Evolutionary conservation across 1,140 invertebrate genomes (phyloP), one percentile per base, ranked within the genome.

Genomic region (Lasioglossum baleicum): DNA sequence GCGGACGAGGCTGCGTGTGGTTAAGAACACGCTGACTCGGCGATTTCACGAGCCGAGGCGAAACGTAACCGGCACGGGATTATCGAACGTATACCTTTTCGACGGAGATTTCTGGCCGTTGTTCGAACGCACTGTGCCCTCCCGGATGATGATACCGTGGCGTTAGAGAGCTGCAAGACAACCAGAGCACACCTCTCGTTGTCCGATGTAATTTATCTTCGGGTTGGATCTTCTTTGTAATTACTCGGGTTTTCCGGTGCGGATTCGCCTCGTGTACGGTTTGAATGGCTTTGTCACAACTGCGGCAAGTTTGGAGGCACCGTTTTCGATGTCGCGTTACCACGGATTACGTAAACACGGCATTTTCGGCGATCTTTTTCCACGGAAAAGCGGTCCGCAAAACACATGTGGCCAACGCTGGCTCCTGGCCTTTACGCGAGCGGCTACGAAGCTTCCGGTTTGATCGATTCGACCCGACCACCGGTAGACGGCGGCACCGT

Each of bases 391-490:
- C 70, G 75, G 58, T 82, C 72, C 81, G 63, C 78, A 68, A 83
- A 81, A 89, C 82, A 89, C 89, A 89, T 91, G 89, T 90, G 89
- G 88, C 83, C 83, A 87, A 88, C 82, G 88, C 83, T 88, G 85
- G 40, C 80, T 87, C 81, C 81, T 86, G 83, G 84, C 83, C 83
- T 87, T 72, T 87, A 51, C 65, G 64, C 82, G 74, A 84, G 81
- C 75, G 53, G 53, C 64, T 75, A 77, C 74, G 66, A 63, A 80
- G 81, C 77, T 89, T 90, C 89, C 89, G 85, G 85, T 87, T 80
- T 66, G 40, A 75, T 84, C 73, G 81, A 84, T 77, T 63, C 40
- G 69, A 53, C 40, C 35, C 20, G 42, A 40, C 11, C n/a, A 11
- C 35, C 64, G 51, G 7, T 11, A 80, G 81, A 15, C 79, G 67